Evolutionary conservation across 2,113 vertebrate species (phyloP).

Genomic region (Dascyllus trimaculatus): DNA sequence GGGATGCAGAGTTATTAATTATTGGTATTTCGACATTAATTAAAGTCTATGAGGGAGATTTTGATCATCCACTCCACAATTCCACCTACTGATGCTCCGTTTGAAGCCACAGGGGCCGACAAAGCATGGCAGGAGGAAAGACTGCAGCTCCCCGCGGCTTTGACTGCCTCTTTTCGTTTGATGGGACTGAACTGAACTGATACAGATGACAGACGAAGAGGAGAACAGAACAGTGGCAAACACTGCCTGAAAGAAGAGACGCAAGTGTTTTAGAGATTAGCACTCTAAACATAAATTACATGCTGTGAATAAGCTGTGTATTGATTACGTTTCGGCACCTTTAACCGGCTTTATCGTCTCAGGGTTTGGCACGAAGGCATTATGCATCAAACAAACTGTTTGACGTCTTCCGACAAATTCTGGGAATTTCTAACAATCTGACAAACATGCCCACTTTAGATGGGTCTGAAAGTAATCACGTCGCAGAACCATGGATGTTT

Average conservation of each 20-base stretch:
- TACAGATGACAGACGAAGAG: constrained; percentile 24
- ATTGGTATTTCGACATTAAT: constrained; percentile 54
- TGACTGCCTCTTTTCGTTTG: constrained; percentile 38
- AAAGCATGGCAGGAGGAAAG: constrained; percentile 26
- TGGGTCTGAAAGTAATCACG: no score
- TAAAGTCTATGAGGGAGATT: constrained; percentile 48
- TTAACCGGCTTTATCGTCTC: background rate
- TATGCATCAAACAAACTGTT: no score
- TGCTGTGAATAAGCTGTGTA: background rate
- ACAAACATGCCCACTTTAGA: no score
- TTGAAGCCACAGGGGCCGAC: constrained; percentile 22
- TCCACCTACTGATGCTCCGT: constrained; percentile 25
- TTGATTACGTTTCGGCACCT: background rate
- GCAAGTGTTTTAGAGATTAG: background rate
- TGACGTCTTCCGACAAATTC: no score
- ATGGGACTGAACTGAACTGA: constrained; percentile 17
- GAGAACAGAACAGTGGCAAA: constrained; percentile 11
- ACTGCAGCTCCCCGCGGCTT: constrained; percentile 27
- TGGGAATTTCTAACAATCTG: no score
- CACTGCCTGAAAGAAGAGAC: background rate
- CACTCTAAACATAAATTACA: background rate
- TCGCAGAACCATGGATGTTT: no score
- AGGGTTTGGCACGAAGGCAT: no score
- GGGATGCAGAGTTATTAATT: constrained; percentile 56
- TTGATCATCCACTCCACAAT: constrained; percentile 22